Evolutionary conservation across 2,888 invertebrate genomes (phyloP).

Genomic region (Pterostichus madidus): DNA sequence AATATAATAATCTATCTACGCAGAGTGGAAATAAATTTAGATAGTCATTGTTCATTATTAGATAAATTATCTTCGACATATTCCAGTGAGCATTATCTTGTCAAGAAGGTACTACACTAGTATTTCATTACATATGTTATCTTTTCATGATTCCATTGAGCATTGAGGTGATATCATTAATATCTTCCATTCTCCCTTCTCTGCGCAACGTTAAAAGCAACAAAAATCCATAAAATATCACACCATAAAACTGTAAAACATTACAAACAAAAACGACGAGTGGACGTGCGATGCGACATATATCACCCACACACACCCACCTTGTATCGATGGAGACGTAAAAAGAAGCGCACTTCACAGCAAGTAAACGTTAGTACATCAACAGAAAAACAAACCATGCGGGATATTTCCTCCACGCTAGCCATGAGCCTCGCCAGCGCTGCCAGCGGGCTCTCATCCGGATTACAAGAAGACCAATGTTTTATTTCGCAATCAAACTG

Average conservation of each 20-base stretch:
- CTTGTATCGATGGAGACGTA: slow-evolving; percentile 25
- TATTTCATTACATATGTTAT: slow-evolving; percentile 46
- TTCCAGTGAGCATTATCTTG: slow-evolving; percentile 30
- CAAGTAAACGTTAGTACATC: slow-evolving; percentile 36
- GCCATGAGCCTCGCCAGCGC: not conserved
- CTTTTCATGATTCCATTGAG: slow-evolving; percentile 32
- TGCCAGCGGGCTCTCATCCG: slow-evolving; percentile 33
- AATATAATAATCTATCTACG: not conserved
- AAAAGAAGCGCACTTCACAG: slow-evolving; percentile 34
- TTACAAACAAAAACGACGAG: not conserved
- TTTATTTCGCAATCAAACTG: slow-evolving; percentile 50
- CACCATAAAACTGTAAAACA: slow-evolving; percentile 42
- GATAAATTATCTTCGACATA: slow-evolving; percentile 26
- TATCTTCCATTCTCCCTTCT: slow-evolving; percentile 8
- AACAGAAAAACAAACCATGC: slow-evolving; percentile 37
- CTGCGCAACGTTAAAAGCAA: slow-evolving; percentile 13
- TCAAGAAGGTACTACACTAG: not conserved
- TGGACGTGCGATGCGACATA: slow-evolving; percentile 20
- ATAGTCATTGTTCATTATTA: not conserved
- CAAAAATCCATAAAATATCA: slow-evolving; percentile 34
- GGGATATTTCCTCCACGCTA: slow-evolving; percentile 8
- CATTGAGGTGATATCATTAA: slow-evolving; percentile 24
- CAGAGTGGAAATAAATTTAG: not conserved
- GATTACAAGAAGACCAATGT: slow-evolving; percentile 48
- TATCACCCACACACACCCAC: slow-evolving; percentile 25